Percentiles rank a stretch among this genome's conserved stretches.
Evolutionary conservation across 2,888 invertebrate genomes (phyloP).

Genomic region (Endomychus coccineus): DNA sequence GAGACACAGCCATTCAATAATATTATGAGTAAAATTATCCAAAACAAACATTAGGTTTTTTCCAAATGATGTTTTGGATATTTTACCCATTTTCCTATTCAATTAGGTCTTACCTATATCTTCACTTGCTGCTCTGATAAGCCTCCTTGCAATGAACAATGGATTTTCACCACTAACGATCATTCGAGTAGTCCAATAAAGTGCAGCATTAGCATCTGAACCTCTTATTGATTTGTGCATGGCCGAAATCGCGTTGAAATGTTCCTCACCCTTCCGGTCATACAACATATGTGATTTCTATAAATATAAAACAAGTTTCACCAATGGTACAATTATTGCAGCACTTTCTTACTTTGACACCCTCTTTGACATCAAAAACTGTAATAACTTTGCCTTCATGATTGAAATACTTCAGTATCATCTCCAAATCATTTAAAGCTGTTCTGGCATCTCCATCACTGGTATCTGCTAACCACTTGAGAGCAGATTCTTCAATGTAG

Average conservation of each 20-base stretch:
- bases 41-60: too few relatives aligned
- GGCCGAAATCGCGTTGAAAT: conserved; percentile 76
- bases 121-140: conserved; percentile 69
- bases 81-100: not conserved
- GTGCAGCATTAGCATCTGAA: conserved; percentile 69
- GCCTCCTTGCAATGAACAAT: conserved; percentile 64
- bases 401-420: conserved; percentile 49
- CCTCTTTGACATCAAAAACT: conserved; percentile 61
- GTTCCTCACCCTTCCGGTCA: conserved; percentile 73
- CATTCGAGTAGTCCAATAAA: conserved; percentile 78
- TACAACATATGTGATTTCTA: conserved; percentile 71
- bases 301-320: conserved; percentile 21
- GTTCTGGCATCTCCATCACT: conserved; percentile 78
- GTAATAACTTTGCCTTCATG: conserved; percentile 48
- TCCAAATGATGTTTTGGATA: not conserved
- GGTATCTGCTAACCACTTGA: conserved; percentile 65
- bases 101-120: conserved; percentile 56
- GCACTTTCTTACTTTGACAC: conserved; percentile 52
- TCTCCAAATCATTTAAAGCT: conserved; percentile 67
- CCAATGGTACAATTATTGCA: not conserved
- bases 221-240: conserved; percentile 78
- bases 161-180: conserved; percentile 75
- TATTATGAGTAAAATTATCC: too few relatives aligned
- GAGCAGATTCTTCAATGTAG: conserved; percentile 51
- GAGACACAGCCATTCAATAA: too few relatives aligned